Evolutionary conservation across 92 coral and sea anemone genomes (phyloP).

Genomic region (Blastomussa wellsi): DNA sequence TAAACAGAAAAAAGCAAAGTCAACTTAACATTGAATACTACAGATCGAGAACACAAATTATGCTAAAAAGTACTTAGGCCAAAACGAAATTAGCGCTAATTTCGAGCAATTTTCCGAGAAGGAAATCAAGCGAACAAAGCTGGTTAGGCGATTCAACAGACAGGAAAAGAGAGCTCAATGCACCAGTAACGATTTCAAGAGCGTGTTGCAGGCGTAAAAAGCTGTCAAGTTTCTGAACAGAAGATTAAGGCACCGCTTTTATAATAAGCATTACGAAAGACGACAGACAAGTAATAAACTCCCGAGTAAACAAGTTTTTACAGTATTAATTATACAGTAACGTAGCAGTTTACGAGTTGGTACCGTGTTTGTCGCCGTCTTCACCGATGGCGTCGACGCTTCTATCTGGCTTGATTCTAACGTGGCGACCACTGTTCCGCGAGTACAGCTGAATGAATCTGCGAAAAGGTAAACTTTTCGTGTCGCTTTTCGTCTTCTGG

Average conservation of each 20-base stretch:
- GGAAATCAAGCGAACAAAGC: background rate
- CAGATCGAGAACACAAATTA: background rate
- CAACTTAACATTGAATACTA: background rate
- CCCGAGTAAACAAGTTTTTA: slow-evolving; percentile 25
- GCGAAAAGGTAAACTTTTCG: slow-evolving; percentile 68
- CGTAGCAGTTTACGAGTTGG: slow-evolving; percentile 13
- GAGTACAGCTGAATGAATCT: slow-evolving; percentile 93
- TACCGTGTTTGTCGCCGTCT: slow-evolving; percentile 90
- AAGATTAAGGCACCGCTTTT: slow-evolving; percentile 1
- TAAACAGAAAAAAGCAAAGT: background rate
- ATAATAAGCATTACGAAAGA: background rate
- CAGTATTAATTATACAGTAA: slow-evolving; percentile 5
- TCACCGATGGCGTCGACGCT: slow-evolving; percentile 85
- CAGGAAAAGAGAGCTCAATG: background rate
- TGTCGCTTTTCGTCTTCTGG: slow-evolving; percentile 48
- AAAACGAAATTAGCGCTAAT: background rate
- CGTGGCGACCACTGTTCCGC: slow-evolving; percentile 85
- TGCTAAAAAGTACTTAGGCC: background rate
- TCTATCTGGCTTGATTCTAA: slow-evolving; percentile 71
- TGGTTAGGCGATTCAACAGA: background rate
- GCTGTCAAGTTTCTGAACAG: slow-evolving; percentile 11
- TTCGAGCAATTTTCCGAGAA: background rate
- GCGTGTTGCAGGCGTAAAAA: slow-evolving; percentile 1
- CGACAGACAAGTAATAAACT: slow-evolving; percentile 4
- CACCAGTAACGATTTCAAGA: background rate